These are phyloP conservation scores for Tachysurus fulvidraco DNA, from an alignment of 2,113 vertebrate genomes.

Conservation along the genomic window DNA sequence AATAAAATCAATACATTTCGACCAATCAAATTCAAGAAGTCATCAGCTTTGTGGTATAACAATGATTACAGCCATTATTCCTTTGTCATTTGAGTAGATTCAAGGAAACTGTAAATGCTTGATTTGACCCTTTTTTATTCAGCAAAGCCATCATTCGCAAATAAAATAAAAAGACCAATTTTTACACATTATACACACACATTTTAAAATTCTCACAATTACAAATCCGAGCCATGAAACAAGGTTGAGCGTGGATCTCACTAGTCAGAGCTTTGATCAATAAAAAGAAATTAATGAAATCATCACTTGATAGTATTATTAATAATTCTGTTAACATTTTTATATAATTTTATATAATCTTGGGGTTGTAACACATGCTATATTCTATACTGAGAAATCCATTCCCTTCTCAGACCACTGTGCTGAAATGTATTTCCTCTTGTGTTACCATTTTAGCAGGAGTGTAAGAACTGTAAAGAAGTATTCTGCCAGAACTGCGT, in stretches of 20 bases:
- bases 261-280: background rate
- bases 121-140: background rate
- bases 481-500: slow-evolving; percentile 83
- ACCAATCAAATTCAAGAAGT: background rate
- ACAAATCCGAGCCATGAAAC: background rate
- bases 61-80: background rate
- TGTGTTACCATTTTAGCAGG: slow-evolving; percentile 68
- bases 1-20: background rate
- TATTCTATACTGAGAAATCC: background rate
- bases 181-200: background rate
- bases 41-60: background rate
- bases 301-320: background rate
- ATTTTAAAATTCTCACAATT: background rate
- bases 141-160: background rate
- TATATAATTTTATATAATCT: background rate
- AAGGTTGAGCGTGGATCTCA: background rate
- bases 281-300: background rate
- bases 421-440: background rate
- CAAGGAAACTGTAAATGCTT: background rate
- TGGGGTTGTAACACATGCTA: background rate
- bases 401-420: background rate
- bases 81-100: background rate
- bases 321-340: background rate
- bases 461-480: slow-evolving; percentile 83
- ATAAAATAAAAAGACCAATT: background rate